These are phyloP conservation scores for Nomada lathburiana DNA, from an alignment of 2,888 invertebrate genomes.

Conservation along the genomic window DNA sequence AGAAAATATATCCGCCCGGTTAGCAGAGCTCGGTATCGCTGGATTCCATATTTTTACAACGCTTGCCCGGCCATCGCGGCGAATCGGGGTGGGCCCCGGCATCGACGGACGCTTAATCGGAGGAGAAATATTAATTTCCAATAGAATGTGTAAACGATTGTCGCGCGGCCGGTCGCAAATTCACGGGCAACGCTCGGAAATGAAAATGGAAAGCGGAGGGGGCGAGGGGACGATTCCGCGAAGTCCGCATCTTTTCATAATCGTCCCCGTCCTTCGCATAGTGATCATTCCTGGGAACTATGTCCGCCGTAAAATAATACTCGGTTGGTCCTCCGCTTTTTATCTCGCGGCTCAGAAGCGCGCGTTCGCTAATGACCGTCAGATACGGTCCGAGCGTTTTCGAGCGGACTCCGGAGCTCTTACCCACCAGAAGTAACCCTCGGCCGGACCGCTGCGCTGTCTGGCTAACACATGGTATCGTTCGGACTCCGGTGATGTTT, in stretches of 20 bases:
- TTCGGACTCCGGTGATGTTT: neutral
- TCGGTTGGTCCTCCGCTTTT: conserved; percentile 78
- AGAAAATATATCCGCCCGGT: conserved; percentile 13
- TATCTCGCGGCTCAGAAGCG: conserved; percentile 79
- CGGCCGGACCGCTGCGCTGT: neutral
- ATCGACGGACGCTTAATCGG: neutral
- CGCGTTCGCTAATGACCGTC: conserved; percentile 81
- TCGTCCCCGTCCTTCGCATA: conserved; percentile 83
- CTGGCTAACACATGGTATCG: conserved; percentile 3
- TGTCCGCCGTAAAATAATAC: conserved; percentile 73
- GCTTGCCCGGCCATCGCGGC: neutral
- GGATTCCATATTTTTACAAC: conserved; percentile 14
- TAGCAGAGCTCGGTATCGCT: neutral
- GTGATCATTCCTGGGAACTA: conserved; percentile 80
- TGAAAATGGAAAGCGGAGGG: neutral
- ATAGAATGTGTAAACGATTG: no score
- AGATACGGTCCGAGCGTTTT: conserved; percentile 77
- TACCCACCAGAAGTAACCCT: conserved; percentile 34
- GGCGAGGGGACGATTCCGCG: conserved; percentile 58
- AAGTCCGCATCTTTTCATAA: conserved; percentile 76
- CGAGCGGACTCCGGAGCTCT: conserved; percentile 40
- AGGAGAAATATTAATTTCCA: no score
- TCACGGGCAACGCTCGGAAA: neutral
- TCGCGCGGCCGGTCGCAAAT: no score
- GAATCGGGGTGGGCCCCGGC: neutral